Percentiles rank a stretch among this genome's conserved stretches.
Evolutionary conservation across 2,888 invertebrate species (phyloP).

Genomic region (Chrysina gloriosa): DNA sequence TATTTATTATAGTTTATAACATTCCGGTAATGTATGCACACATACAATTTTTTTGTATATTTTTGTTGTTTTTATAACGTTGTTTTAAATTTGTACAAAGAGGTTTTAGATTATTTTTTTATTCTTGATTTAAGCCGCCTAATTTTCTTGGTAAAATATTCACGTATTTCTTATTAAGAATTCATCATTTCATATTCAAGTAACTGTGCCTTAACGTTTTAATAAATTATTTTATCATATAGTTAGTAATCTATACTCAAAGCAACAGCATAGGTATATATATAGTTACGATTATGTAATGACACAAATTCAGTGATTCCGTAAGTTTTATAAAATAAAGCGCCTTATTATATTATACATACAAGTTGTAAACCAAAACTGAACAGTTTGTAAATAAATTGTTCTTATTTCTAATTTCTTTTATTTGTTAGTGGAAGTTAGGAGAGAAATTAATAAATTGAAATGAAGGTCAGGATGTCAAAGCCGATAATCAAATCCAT

Average conservation of each 20-base stretch:
- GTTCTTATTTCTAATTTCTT: constrained; percentile 41
- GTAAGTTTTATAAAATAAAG: constrained; percentile 45
- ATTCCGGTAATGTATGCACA: constrained; percentile 41
- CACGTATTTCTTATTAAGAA: constrained; percentile 25
- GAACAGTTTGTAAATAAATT: constrained; percentile 44
- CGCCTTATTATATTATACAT: constrained; percentile 48
- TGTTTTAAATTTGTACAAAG: constrained; percentile 44
- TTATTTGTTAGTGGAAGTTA: constrained; percentile 5
- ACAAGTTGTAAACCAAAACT: constrained; percentile 43
- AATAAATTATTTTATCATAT: constrained; percentile 39
- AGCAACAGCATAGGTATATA: constrained; percentile 30
- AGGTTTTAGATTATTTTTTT: constrained; percentile 39
- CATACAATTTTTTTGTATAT: constrained; percentile 42
- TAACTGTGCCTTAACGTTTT: constrained; percentile 43
- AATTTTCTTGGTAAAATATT: constrained; percentile 22
- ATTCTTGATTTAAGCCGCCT: constrained; percentile 16
- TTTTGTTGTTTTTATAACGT: constrained; percentile 44
- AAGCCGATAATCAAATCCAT: too few relatives aligned
- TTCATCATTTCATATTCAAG: constrained; percentile 33
- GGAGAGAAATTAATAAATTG: neutral
- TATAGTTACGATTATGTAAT: constrained; percentile 33
- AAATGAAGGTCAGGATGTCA: too few relatives aligned
- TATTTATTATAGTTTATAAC: constrained; percentile 40
- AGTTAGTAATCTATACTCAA: constrained; percentile 29
- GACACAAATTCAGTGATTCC: constrained; percentile 39